A percentile compares a stretch with the other conserved stretches of the same genome.
These are phyloP conservation scores for Lasioglossum villosulum DNA, from an alignment of 2,888 invertebrate species.

Conservation along the genomic window DNA sequence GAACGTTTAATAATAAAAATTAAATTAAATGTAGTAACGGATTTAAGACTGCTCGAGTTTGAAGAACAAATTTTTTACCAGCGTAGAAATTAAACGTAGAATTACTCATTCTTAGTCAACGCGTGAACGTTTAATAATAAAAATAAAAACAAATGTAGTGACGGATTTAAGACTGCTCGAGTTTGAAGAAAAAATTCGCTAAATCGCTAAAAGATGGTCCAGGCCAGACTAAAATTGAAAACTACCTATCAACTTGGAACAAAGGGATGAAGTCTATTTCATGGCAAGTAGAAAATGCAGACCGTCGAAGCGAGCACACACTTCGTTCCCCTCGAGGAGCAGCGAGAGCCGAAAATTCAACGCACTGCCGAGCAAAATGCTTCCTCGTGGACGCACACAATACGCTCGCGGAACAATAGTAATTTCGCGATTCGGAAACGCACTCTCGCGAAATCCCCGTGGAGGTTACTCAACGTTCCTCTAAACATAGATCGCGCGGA, in stretches of 20 bases:
- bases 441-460: neutral
- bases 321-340: neutral
- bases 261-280: neutral
- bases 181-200: too few species aligned
- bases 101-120: too few species aligned
- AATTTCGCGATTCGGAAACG: neutral
- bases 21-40: too few species aligned
- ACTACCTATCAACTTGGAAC: neutral
- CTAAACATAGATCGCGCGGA: conserved; percentile 7
- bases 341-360: neutral
- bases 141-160: too few species aligned
- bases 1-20: too few species aligned
- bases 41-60: too few species aligned
- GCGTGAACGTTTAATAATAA: too few species aligned
- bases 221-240: neutral
- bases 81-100: too few species aligned
- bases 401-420: neutral
- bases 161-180: too few species aligned
- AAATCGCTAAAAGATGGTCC: too few species aligned
- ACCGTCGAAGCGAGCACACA: neutral
- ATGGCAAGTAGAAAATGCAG: neutral
- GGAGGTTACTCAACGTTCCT: neutral
- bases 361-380: neutral
- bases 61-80: too few species aligned
- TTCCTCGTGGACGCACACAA: neutral